Evolutionary conservation across 2,888 invertebrate species (phyloP).

Genomic region (Caenorhabditis sp.): DNA sequence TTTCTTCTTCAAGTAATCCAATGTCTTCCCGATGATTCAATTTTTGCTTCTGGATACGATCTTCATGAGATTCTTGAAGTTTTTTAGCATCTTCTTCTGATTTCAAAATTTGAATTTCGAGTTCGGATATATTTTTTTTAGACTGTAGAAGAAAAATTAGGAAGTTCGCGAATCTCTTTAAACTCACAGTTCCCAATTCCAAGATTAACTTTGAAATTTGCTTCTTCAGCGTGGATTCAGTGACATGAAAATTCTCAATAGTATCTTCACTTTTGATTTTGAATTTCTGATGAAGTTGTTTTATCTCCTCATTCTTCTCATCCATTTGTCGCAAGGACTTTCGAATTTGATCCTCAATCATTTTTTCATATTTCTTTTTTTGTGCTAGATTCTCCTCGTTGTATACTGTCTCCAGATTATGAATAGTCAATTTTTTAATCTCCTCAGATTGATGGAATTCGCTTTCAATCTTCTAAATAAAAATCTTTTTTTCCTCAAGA

Average conservation of each 20-base stretch:
- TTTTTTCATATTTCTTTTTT: conserved; percentile 37
- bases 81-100: conserved; percentile 12
- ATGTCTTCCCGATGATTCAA: conserved; percentile 30
- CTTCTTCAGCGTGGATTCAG: conserved; percentile 17
- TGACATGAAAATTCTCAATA: conserved; percentile 24
- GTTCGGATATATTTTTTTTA: conserved; percentile 11
- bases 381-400: conserved; percentile 38
- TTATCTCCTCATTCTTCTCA: conserved; percentile 38
- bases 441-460: conserved; percentile 42
- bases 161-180: neutral
- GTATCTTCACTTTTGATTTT: conserved; percentile 15
- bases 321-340: conserved; percentile 40
- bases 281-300: conserved; percentile 9
- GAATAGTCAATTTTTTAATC: conserved; percentile 37
- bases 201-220: conserved; percentile 8
- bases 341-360: conserved; percentile 45
- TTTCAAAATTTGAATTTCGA: conserved; percentile 10
- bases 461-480: conserved; percentile 42
- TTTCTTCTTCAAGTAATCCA: conserved; percentile 40
- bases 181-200: conserved; percentile 19
- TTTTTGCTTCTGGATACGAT: conserved; percentile 16
- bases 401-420: conserved; percentile 45
- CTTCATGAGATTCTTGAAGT: conserved; percentile 16
- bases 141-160: conserved; percentile 10
- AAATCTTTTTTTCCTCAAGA: too few species aligned